These are phyloP conservation scores for Zygogramma bicolorata DNA, from an alignment of 2,888 invertebrate genomes.

Conservation along the genomic window DNA sequence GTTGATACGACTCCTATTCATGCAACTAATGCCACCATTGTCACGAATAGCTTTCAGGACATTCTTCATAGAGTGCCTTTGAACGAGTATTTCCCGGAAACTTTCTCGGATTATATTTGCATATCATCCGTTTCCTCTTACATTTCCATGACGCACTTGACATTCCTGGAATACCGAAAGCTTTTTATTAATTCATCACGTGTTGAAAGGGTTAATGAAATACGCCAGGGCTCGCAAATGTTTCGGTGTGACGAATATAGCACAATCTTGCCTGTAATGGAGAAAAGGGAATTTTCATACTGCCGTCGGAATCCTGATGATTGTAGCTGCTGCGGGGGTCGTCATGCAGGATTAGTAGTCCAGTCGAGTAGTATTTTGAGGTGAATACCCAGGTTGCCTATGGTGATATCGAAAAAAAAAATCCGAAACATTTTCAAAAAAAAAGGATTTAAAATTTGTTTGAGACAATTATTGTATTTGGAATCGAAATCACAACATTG, in stretches of 20 bases:
- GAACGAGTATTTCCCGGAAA: background rate
- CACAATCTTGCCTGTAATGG: background rate
- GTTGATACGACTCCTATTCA: background rate
- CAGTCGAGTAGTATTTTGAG: too few relatives aligned
- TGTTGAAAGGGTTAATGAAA: background rate
- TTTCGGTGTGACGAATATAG: background rate
- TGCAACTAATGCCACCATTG: background rate
- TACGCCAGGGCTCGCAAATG: background rate
- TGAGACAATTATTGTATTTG: too few relatives aligned
- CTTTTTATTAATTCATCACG: conserved; percentile 1
- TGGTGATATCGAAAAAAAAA: too few relatives aligned
- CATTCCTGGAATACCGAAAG: background rate
- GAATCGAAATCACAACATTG: too few relatives aligned
- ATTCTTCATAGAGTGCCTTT: background rate
- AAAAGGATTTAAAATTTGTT: too few relatives aligned
- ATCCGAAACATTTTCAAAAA: too few relatives aligned
- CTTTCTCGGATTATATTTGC: background rate
- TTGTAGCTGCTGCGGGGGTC: too few relatives aligned
- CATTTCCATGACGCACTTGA: background rate
- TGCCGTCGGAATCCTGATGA: background rate
- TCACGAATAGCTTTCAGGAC: background rate
- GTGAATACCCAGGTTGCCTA: too few relatives aligned
- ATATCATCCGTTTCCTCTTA: background rate
- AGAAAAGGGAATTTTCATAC: background rate
- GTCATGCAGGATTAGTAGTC: too few relatives aligned